phyloP scores from a whole-genome alignment of 2,113 vertebrate genomes.

The Prionailurus bengalensis region DNA sequence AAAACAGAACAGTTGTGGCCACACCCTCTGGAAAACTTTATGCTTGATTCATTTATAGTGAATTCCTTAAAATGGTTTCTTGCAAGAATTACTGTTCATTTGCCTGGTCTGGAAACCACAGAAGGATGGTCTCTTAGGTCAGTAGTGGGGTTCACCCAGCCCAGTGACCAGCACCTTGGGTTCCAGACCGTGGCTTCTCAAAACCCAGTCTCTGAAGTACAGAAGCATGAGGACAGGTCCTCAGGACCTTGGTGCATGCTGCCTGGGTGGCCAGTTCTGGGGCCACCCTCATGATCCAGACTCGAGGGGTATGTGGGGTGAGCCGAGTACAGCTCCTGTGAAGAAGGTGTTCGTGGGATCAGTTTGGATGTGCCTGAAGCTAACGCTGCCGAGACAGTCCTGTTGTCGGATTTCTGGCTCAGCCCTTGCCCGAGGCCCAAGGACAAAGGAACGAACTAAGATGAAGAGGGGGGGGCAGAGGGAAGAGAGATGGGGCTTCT shows the following conservation, averaged over 20 bases:
- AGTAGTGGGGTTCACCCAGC: not conserved
- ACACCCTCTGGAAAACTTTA: conserved; percentile 20
- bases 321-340: not conserved
- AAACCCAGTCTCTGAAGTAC: not conserved
- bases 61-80: not conserved
- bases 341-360: not conserved
- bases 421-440: not conserved
- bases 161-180: not conserved
- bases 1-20: not conserved
- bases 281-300: not conserved
- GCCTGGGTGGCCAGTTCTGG: accelerated
- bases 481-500: not conserved
- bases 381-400: not conserved
- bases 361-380: not conserved
- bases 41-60: not conserved
- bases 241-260: not conserved
- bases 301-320: accelerated
- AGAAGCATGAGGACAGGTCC: not conserved
- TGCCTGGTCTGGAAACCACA: not conserved
- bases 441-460: not conserved
- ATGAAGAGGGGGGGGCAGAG: accelerated
- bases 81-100: not conserved
- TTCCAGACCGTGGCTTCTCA: not conserved
- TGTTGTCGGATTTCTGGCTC: no score
- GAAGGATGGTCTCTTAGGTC: not conserved